Evolutionary conservation across 2,888 invertebrate genomes (phyloP).

Genomic region (Chymomyza caudatula): DNA sequence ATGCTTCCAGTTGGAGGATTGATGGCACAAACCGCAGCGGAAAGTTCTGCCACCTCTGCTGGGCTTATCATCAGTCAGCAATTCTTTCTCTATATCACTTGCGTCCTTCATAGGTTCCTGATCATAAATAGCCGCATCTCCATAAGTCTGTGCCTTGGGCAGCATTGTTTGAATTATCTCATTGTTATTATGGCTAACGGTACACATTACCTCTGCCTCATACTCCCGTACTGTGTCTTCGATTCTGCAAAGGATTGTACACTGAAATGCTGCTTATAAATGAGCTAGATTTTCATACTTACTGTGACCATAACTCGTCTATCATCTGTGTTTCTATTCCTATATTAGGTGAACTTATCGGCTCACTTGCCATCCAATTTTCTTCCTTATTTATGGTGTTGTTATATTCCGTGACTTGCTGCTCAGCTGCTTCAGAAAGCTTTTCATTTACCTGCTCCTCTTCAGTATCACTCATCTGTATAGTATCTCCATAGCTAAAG

Average conservation of each 20-base stretch:
- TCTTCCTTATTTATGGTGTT: too few relatives aligned
- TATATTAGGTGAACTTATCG: too few relatives aligned
- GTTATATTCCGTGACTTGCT: neutral
- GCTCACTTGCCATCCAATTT: neutral
- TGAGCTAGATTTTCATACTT: too few relatives aligned
- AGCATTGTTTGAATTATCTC: neutral
- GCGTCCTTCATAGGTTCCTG: neutral
- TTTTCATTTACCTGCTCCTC: neutral
- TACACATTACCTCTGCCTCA: too few relatives aligned
- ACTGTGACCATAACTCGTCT: too few relatives aligned
- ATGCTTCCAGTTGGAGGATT: neutral
- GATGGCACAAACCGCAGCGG: neutral
- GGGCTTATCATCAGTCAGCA: neutral
- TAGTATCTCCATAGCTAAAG: neutral
- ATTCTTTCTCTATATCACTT: neutral
- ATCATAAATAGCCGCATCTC: neutral
- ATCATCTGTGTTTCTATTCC: too few relatives aligned
- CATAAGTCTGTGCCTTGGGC: too few relatives aligned
- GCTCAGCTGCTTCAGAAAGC: neutral
- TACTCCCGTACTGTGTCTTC: too few relatives aligned
- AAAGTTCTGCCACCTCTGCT: neutral
- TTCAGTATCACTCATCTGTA: neutral
- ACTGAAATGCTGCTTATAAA: too few relatives aligned
- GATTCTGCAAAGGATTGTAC: too few relatives aligned
- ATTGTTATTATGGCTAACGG: too few relatives aligned